A percentile compares a stretch with the other conserved stretches of the same genome.
Evolutionary conservation across 2,113 vertebrate species (phyloP).

Genomic region (Guaruba guarouba): DNA sequence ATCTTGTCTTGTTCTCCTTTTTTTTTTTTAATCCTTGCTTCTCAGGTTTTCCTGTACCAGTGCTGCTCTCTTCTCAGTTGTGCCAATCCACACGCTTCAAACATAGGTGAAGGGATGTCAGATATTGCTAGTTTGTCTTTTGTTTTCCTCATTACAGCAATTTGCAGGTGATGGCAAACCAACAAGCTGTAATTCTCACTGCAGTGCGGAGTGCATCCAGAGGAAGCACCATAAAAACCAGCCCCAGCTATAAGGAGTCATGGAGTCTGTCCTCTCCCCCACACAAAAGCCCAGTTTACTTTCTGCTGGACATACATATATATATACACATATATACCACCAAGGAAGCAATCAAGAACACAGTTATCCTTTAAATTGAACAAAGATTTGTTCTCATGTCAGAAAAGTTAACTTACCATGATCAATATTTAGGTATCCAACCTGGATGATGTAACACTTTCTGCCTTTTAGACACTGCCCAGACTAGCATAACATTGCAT

Average conservation of each 20-base stretch:
- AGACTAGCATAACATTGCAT: not conserved
- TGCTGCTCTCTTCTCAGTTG: not conserved
- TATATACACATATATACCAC: not conserved
- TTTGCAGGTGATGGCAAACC: not conserved
- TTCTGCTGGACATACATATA: not conserved
- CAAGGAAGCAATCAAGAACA: not conserved
- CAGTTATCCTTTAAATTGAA: not conserved
- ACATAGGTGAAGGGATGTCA: not conserved
- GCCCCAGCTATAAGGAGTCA: not conserved
- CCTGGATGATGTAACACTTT: not conserved
- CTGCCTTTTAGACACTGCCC: not conserved
- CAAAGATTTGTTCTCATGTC: not conserved
- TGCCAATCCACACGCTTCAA: not conserved
- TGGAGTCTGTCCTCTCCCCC: not conserved
- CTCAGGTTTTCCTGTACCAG: not conserved
- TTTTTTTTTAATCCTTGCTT: not conserved
- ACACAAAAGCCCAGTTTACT: not conserved
- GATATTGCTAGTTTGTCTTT: not conserved
- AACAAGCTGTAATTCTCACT: not conserved
- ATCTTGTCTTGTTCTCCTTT: accelerated
- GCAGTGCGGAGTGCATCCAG: not conserved
- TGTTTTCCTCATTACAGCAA: not conserved
- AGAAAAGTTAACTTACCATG: not conserved
- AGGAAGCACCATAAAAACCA: not conserved
- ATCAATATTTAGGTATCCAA: not conserved